phyloP scores from a whole-genome alignment of 2,797 vertebrate genomes.

The Sebastes oblongus region DNA sequence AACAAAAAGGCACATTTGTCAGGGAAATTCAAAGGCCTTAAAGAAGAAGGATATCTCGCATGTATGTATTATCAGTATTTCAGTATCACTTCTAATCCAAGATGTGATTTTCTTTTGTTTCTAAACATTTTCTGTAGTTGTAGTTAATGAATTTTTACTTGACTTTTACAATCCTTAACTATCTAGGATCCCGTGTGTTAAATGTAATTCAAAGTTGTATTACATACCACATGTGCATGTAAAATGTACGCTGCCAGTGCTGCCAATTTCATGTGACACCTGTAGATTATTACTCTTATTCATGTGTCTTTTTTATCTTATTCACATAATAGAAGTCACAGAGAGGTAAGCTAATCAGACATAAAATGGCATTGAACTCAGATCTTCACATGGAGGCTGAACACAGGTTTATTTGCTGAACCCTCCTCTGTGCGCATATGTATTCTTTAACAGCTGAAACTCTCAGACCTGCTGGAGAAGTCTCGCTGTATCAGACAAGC shows the following conservation, averaged over 20 bases:
- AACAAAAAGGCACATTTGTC: background rate
- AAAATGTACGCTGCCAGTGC: background rate
- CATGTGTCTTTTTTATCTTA: background rate
- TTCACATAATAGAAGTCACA: background rate
- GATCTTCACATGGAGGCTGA: background rate
- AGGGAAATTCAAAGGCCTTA: background rate
- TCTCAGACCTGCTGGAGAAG: constrained; percentile 95
- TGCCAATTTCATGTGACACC: background rate
- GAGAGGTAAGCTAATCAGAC: background rate
- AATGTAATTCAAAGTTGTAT: background rate
- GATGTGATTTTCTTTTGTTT: background rate
- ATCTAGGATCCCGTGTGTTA: background rate
- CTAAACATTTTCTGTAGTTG: background rate
- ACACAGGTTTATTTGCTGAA: background rate
- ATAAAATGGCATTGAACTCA: background rate
- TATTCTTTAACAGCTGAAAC: constrained; percentile 64
- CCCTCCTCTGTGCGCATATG: background rate
- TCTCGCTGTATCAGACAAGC: constrained; percentile 96
- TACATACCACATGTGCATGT: background rate
- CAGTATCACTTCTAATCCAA: background rate
- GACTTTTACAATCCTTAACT: background rate
- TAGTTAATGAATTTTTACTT: background rate
- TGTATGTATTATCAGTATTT: background rate
- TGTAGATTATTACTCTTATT: background rate
- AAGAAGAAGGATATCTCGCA: background rate